A percentile compares a stretch with the other conserved stretches of the same genome.
phyloP scores from a whole-genome alignment of 2,113 vertebrate species.

The Scolopax mira region DNA sequence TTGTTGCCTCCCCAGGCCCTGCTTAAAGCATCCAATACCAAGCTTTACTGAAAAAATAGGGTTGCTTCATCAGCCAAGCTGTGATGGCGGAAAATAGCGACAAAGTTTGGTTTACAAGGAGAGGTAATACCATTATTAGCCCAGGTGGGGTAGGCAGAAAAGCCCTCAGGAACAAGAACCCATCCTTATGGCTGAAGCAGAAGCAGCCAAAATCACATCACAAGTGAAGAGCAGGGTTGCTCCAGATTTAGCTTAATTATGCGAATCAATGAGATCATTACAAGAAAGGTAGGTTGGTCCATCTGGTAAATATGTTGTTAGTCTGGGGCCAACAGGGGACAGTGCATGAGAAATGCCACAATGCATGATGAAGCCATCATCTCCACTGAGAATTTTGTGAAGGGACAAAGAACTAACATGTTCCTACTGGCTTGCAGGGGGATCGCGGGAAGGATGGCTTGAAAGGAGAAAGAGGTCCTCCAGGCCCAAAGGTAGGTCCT shows the following conservation, averaged over 20 bases:
- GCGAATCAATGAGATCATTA: neutral
- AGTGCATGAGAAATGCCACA: rapidly evolving
- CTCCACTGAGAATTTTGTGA: neutral
- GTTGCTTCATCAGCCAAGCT: neutral
- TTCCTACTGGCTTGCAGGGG: slow-evolving; percentile 55
- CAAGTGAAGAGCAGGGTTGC: neutral
- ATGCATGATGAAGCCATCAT: neutral
- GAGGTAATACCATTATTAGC: neutral
- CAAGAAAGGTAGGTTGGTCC: neutral
- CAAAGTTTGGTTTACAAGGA: neutral
- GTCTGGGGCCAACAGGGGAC: neutral
- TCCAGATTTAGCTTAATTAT: neutral
- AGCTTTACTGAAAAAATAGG: neutral
- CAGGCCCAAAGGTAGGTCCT: slow-evolving; percentile 78
- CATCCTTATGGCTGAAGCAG: neutral
- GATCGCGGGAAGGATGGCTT: slow-evolving; percentile 69
- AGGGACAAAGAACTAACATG: neutral
- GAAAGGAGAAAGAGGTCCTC: slow-evolving; percentile 68
- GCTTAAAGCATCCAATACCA: neutral
- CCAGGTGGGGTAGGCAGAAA: neutral
- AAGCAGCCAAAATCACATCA: neutral
- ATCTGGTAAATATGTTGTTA: neutral
- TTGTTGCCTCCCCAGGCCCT: neutral
- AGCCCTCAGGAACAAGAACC: neutral
- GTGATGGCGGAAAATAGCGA: neutral